Evolutionary conservation across 2,113 vertebrate species (phyloP).

Genomic region (Trichomycterus rosablanca): DNA sequence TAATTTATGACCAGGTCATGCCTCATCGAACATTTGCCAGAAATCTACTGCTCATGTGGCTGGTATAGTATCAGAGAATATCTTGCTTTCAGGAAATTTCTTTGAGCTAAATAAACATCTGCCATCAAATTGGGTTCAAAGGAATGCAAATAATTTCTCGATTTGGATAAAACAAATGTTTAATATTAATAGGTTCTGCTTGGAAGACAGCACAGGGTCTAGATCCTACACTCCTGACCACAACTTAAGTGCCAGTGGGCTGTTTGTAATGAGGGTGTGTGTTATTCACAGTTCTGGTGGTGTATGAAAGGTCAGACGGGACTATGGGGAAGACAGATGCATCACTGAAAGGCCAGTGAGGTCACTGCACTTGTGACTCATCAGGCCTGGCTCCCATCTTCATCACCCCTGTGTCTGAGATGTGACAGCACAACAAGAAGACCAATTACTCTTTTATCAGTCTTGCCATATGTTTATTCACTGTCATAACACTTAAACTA

Average conservation of each 20-base stretch:
- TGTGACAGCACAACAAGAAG: too few species aligned
- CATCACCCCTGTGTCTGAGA: too few species aligned
- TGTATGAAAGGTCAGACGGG: constrained; percentile 47
- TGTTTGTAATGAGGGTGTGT: constrained; percentile 53
- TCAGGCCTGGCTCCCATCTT: neutral
- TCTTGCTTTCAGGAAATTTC: constrained; percentile 25
- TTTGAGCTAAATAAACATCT: constrained; percentile 18
- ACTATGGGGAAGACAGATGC: constrained; percentile 34
- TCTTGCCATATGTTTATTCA: too few species aligned
- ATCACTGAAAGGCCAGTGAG: constrained; percentile 19
- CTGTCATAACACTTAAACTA: too few species aligned
- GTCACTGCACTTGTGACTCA: constrained; percentile 31
- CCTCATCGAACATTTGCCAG: constrained; percentile 19
- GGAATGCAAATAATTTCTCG: constrained; percentile 32
- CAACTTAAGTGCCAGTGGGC: constrained; percentile 16
- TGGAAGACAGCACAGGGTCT: too few species aligned
- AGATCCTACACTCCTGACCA: constrained; percentile 24
- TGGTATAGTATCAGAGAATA: constrained; percentile 21
- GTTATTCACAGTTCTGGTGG: constrained; percentile 40
- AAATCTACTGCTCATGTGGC: constrained; percentile 16
- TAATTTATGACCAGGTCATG: constrained; percentile 36
- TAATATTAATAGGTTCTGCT: too few species aligned
- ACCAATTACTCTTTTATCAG: too few species aligned
- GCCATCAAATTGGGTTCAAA: constrained; percentile 25
- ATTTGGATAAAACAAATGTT: too few species aligned